Conservation (phyloP, 2,113 vertebrate genomes). For the Zapornia atra region DNA sequence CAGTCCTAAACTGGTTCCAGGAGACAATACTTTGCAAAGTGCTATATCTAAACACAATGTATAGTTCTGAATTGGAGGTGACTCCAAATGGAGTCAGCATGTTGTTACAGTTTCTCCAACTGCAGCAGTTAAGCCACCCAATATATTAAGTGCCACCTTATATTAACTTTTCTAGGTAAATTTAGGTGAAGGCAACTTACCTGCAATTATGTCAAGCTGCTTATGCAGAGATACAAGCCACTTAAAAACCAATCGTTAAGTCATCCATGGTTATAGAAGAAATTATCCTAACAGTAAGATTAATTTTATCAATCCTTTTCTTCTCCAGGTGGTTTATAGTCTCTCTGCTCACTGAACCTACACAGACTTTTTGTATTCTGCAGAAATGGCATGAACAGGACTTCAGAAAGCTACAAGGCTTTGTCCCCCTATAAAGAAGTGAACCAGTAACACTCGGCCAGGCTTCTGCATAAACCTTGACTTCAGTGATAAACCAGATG, state of each 20-base stretch:
- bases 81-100: neutral
- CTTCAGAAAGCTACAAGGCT: neutral
- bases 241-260: neutral
- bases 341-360: neutral
- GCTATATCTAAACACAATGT: neutral
- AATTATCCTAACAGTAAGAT: neutral
- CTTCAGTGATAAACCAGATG: neutral
- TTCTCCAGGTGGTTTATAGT: neutral
- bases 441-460: neutral
- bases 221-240: neutral
- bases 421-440: neutral
- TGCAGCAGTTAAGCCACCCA: neutral
- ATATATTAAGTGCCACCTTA: neutral
- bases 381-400: neutral
- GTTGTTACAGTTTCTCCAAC: neutral
- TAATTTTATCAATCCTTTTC: neutral
- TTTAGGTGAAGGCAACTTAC: neutral
- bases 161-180: neutral
- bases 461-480: neutral
- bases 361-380: neutral
- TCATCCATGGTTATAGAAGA: neutral
- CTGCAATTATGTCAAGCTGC: neutral
- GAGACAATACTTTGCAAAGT: neutral
- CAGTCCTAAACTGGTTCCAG: neutral
- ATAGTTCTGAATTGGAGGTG: neutral